Base-by-base conservation (phyloP, 2,888 invertebrate species). In the Ypsolopha scabrella region DNA sequence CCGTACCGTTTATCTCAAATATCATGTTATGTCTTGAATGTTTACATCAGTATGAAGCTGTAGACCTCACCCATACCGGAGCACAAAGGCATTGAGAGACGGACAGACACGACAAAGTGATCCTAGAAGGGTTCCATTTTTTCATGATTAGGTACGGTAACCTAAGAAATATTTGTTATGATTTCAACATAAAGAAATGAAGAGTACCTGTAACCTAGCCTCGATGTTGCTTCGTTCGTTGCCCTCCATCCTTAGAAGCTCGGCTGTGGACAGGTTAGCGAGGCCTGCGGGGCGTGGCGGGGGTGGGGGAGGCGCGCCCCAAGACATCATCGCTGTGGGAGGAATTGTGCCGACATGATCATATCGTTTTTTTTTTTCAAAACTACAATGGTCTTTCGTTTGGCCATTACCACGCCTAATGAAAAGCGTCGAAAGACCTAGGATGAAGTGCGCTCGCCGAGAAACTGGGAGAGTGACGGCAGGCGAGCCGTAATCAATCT, bases 171-270 rank as follows among this genome's bases (percentile, higher is more conserved):
- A 24, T 13, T 34, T 8, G 7, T 9, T 37, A 51, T n/a, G n/a
- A 51, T 24, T n/a, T 9, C 10, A 41, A 49, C 35, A 49, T 36
- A 49, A 33, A 36, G 41, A 24, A 7, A 8, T n/a, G n/a, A n/a
- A 34, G 14, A 9, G 44, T 60, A 90, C 90, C 83, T 94, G 93
- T 56, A 99, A 91, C 55, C 99, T 89, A 6, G 97, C 96, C 74
- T 98, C 97, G 38, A 99, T 90, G 62, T 96, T 93, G 58, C 91
- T 90, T 55, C 98, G 89, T 64, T 96, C 93, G 58, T 90, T 91
- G 36, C 97, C 97, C 78, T 99, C 99, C 92, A 99, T 90, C 11
- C 90, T 88, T 53, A 89, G 88, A 51, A 99, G 87, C 68, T 99
- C 97, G 46, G 95, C 97, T 46, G 92, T 91, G 43, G 91, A 90